Percentiles rank a stretch among this genome's conserved stretches.
Evolutionary conservation across 2,888 invertebrate species (phyloP).

Genomic region (Xanthorhoe designata): DNA sequence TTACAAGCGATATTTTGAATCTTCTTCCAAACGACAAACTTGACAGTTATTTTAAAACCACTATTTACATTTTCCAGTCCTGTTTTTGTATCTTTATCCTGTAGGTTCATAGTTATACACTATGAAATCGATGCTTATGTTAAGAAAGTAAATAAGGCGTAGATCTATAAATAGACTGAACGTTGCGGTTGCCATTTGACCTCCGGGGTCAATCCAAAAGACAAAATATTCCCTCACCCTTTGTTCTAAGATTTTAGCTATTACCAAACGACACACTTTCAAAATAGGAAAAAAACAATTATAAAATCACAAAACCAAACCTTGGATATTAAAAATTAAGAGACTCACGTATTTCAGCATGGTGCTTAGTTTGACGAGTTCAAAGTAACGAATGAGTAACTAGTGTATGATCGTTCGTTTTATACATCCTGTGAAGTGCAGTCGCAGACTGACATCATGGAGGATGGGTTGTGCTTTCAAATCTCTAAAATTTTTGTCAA

Average conservation of each 20-base stretch:
- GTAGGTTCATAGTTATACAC: too few relatives aligned
- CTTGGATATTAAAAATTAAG: conserved; percentile 39
- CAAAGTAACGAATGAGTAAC: conserved; percentile 83
- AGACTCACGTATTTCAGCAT: conserved; percentile 84
- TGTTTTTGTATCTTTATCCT: not conserved
- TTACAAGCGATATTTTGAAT: too few relatives aligned
- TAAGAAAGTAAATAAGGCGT: not conserved
- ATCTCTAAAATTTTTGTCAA: conserved; percentile 63
- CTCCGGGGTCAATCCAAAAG: conserved; percentile 45
- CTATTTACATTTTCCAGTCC: too few relatives aligned
- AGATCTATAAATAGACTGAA: conserved; percentile 31
- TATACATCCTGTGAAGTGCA: conserved; percentile 76
- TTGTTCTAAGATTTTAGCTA: conserved; percentile 49
- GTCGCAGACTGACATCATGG: conserved; percentile 78
- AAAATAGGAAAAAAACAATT: conserved; percentile 36
- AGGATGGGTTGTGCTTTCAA: conserved; percentile 64
- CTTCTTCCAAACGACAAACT: too few relatives aligned
- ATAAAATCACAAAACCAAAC: conserved; percentile 11
- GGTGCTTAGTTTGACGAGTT: conserved; percentile 79
- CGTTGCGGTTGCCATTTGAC: conserved; percentile 26
- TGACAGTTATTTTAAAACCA: too few relatives aligned
- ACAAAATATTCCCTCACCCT: conserved; percentile 48
- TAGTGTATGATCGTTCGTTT: conserved; percentile 75
- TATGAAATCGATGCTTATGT: not conserved
- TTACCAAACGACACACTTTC: conserved; percentile 58